Evolutionary conservation across 2,888 invertebrate genomes (phyloP).

Genomic region (Amphipyra tragopoginis): DNA sequence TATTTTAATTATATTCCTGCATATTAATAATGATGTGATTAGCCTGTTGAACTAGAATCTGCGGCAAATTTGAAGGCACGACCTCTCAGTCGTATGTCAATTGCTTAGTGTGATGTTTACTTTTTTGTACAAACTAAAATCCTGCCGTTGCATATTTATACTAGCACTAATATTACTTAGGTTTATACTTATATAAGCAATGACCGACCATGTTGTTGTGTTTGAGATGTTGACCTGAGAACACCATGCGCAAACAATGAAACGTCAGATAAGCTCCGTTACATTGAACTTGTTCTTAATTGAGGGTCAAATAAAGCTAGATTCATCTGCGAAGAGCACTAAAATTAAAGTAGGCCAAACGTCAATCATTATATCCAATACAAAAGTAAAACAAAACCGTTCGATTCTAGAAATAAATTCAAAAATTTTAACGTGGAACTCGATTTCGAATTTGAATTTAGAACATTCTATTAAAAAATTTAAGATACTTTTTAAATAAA

Average conservation of each 20-base stretch:
- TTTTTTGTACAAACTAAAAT: too few relatives aligned
- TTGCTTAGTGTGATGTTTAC: too few relatives aligned
- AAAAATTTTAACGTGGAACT: not conserved
- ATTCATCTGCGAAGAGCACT: not conserved
- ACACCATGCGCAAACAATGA: slow-evolving; percentile 11
- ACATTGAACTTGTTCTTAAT: slow-evolving; percentile 32
- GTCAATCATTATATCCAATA: not conserved
- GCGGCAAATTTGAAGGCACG: too few relatives aligned
- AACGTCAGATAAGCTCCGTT: slow-evolving; percentile 23
- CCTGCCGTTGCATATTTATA: too few relatives aligned
- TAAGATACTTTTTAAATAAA: not conserved
- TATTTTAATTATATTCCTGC: too few relatives aligned
- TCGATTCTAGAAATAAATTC: not conserved
- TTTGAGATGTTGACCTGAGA: slow-evolving; percentile 11
- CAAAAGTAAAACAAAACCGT: not conserved
- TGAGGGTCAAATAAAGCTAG: slow-evolving; percentile 27
- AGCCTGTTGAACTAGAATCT: too few relatives aligned
- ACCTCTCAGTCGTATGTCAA: too few relatives aligned
- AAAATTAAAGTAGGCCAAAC: not conserved
- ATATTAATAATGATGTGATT: too few relatives aligned
- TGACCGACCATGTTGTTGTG: not conserved
- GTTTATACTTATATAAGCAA: not conserved
- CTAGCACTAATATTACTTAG: too few relatives aligned
- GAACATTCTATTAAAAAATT: not conserved
- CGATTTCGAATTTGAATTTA: not conserved